phyloP scores from a whole-genome alignment of 2,113 vertebrate species.

The Pseudorhombus dupliciocellatus region DNA sequence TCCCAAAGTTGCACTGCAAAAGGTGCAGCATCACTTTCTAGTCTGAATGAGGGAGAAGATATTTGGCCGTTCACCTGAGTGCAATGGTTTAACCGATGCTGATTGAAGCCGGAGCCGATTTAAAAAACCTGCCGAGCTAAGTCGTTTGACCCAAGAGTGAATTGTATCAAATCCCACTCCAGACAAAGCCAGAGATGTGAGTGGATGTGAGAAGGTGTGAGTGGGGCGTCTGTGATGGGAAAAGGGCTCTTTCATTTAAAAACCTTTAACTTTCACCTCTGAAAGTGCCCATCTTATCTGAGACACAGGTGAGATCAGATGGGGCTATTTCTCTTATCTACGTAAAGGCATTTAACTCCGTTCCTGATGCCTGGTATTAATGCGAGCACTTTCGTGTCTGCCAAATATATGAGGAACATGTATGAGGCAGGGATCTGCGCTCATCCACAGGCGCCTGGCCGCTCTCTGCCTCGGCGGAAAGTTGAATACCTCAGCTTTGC shows the following conservation, averaged over 20 bases:
- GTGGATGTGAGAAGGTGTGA: no score
- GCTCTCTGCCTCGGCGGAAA: constrained; percentile 27
- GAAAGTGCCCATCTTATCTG: constrained; percentile 9
- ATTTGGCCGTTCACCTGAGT: neutral
- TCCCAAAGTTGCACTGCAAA: no score
- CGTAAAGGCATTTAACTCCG: constrained; percentile 41
- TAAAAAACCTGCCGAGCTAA: neutral
- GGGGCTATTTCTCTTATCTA: constrained; percentile 23
- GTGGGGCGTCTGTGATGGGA: neutral
- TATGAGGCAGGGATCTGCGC: constrained; percentile 52
- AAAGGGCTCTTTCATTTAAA: neutral
- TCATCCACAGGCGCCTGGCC: constrained; percentile 20
- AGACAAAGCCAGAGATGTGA: no score
- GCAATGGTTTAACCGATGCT: neutral
- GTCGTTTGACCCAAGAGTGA: neutral
- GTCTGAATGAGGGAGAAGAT: no score
- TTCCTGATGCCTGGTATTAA: constrained; percentile 32
- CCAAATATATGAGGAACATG: constrained; percentile 54
- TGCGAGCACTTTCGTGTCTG: constrained; percentile 42
- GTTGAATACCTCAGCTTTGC: constrained; percentile 46
- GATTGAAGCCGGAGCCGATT: neutral
- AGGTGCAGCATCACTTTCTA: no score
- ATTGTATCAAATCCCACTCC: neutral
- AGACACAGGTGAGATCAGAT: neutral
- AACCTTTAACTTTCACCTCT: neutral